Evolutionary conservation across 2,797 vertebrate genomes (phyloP), one percentile per base, ranked within the genome.

Genomic region (Atherinosoma microstoma): DNA sequence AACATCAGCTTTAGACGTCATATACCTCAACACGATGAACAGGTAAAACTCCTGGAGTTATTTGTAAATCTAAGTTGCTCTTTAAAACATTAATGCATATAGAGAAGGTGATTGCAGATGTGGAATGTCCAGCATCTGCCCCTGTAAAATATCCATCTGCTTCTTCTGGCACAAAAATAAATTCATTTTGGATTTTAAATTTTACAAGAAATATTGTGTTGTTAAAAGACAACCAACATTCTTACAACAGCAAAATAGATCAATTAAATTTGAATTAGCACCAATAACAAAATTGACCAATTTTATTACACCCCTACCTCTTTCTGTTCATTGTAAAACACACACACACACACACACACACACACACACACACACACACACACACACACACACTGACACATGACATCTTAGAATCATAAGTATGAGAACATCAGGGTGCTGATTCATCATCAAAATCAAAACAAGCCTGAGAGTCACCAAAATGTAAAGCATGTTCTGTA

Each of bases 401-500:
- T 36, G 22, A 59, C 51, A 12, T 36, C 36, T 73, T 30, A 11
- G 1, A 64, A 18, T 3, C 56, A 53, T 24, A 38, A 8, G 18
- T 10, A 27, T 51, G 71, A 22, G 56, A 54, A 53, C 18, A 54
- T 10, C 7, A 40, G 35, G 42, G n/a, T 13, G n/a, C 16, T 22
- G 54, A 49, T 34, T 56, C 53, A 65, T 38, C 42, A 56, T 30
- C 13, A 32, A n/a, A 56, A 67, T 63, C 64, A 45, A 22, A 60
- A 58, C 59, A 49, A 34, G 49, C 32, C 20, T 3, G 53, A 60
- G 6, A 3, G 30, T 10, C 36, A 22, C 36, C 24, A 51, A 64
- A 57, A 79, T 13, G 3, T 70, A 42, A 30, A 64, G 27, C 29
- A 16, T 13, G 38, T 27, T 58, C 18, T 49, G 6, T 60, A 34